Percentiles rank a stretch among this genome's conserved stretches.
Evolutionary conservation across 2,888 invertebrate species (phyloP).

Genomic region (Drosophila atripex): DNA sequence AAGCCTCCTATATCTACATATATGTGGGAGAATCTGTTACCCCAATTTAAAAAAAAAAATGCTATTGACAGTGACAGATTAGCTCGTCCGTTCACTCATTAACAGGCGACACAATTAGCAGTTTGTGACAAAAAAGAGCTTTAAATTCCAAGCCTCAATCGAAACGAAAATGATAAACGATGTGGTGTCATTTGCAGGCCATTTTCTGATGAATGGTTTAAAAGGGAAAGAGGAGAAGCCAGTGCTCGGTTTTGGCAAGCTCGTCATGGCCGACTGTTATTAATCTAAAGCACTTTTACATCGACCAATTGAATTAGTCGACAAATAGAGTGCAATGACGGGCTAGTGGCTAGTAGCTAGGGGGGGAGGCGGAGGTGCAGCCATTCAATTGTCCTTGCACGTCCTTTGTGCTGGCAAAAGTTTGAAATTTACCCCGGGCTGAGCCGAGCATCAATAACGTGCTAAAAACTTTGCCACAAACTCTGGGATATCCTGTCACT

Average conservation of each 20-base stretch:
- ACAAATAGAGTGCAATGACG: conserved; percentile 24
- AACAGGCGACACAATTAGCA: conserved; percentile 27
- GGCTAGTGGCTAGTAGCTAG: not conserved
- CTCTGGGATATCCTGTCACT: conserved; percentile 27
- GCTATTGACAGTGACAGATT: conserved; percentile 35
- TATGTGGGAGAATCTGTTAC: too few relatives aligned
- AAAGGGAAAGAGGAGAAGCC: conserved; percentile 8
- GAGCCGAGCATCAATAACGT: conserved; percentile 48
- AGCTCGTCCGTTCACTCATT: conserved; percentile 11
- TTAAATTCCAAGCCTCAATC: conserved; percentile 14
- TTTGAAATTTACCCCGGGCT: conserved; percentile 27
- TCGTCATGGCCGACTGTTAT: conserved; percentile 1
- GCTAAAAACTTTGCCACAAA: conserved; percentile 50
- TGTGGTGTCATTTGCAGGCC: conserved; percentile 39
- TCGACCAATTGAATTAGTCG: conserved; percentile 43
- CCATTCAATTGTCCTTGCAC: conserved; percentile 31
- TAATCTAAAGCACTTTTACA: conserved; percentile 28
- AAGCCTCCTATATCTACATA: not conserved
- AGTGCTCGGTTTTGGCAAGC: conserved; percentile 1
- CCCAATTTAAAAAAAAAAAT: not conserved
- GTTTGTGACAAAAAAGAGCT: conserved; percentile 4
- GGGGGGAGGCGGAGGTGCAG: not conserved
- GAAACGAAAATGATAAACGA: conserved; percentile 25
- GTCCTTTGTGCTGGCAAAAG: conserved; percentile 18
- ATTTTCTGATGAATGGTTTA: conserved; percentile 20